phyloP scores from a whole-genome alignment of 2,113 vertebrate genomes.

The Haplochromis burtoni region DNA sequence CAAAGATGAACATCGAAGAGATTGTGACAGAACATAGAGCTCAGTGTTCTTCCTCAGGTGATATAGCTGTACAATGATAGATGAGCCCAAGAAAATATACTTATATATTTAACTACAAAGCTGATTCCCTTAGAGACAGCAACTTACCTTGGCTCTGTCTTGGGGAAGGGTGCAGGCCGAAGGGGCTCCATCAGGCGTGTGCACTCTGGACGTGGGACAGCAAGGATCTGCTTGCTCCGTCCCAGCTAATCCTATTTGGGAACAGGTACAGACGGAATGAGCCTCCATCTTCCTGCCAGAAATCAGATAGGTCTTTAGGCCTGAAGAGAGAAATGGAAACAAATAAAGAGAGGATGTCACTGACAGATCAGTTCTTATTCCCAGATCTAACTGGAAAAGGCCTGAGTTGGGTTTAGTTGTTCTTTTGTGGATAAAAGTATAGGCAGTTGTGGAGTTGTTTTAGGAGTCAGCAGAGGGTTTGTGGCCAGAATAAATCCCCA shows the following conservation, averaged over 20 bases:
- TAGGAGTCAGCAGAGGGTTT: not conserved
- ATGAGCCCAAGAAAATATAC: not conserved
- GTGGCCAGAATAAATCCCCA: not conserved
- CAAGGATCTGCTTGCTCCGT: conserved; percentile 63
- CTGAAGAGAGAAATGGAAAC: conserved; percentile 56
- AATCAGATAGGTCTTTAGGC: conserved; percentile 92
- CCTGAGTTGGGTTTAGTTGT: not conserved
- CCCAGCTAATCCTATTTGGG: conserved; percentile 67
- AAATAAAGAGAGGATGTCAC: not conserved
- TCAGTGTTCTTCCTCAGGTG: conserved; percentile 11
- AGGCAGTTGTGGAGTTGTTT: not conserved
- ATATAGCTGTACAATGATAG: not conserved
- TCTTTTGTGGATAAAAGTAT: not conserved
- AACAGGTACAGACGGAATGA: conserved; percentile 78
- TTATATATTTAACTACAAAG: not conserved
- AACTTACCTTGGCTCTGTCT: conserved; percentile 51
- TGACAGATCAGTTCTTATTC: not conserved
- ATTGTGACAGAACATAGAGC: not conserved
- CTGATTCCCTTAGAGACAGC: not conserved
- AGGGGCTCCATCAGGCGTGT: conserved; percentile 62
- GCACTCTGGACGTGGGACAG: conserved; percentile 3
- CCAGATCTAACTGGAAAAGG: not conserved
- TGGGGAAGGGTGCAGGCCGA: conserved; percentile 36
- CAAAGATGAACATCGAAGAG: not conserved
- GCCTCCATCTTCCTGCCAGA: conserved; percentile 82